Conservation (phyloP, 2,888 invertebrate genomes). For the Oithona nana region DNA sequence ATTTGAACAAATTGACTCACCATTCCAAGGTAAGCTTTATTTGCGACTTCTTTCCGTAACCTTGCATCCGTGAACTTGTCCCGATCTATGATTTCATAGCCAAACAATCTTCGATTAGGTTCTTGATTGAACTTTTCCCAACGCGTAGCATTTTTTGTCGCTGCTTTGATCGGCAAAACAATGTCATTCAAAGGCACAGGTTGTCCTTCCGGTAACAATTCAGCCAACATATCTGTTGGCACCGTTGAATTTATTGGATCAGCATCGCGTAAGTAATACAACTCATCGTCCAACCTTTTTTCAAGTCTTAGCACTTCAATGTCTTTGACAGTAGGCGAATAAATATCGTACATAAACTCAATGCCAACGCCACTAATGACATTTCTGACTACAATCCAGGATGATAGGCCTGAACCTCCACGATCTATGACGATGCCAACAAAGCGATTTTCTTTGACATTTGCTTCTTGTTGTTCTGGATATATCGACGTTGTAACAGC, state of each 20-base stretch:
- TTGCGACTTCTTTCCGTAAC: too few species aligned
- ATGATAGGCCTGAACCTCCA: constrained; percentile 56
- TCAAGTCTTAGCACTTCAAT: constrained; percentile 80
- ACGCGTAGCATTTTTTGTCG: too few species aligned
- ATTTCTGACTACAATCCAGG: constrained; percentile 73
- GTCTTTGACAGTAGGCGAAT: constrained; percentile 74
- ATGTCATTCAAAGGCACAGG: constrained; percentile 57
- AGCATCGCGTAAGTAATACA: constrained; percentile 75
- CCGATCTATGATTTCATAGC: too few species aligned
- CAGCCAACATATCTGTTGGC: constrained; percentile 72
- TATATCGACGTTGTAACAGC: constrained; percentile 42
- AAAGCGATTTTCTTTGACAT: constrained; percentile 59
- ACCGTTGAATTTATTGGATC: constrained; percentile 79
- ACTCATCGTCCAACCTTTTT: constrained; percentile 69
- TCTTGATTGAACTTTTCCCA: too few species aligned
- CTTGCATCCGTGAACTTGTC: too few species aligned
- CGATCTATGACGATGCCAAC: constrained; percentile 86
- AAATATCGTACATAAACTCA: constrained; percentile 62
- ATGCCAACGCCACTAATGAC: constrained; percentile 60
- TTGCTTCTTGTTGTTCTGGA: not conserved
- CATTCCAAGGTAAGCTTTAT: too few species aligned
- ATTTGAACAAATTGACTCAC: too few species aligned
- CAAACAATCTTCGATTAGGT: too few species aligned
- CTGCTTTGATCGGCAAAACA: too few species aligned
- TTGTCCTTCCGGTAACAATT: constrained; percentile 51